Evolutionary conservation across 2,888 invertebrate genomes (phyloP).

Genomic region (Diaphora mendica): DNA sequence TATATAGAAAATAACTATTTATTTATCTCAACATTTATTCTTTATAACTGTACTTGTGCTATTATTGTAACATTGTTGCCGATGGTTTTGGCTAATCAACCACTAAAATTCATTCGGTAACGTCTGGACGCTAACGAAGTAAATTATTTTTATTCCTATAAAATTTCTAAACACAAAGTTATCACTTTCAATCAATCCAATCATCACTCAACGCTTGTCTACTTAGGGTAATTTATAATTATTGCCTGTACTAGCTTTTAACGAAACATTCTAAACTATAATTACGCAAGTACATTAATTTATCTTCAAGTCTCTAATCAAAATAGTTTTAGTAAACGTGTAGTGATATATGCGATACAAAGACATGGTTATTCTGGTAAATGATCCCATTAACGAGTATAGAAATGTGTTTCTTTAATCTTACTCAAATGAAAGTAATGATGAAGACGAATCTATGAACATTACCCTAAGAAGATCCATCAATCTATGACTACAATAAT

Average conservation of each 20-base stretch:
- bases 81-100: neutral
- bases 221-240: neutral
- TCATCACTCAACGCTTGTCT: neutral
- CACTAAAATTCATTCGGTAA: conserved; percentile 1
- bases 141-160: neutral
- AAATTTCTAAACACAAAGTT: neutral
- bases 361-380: no score
- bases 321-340: neutral
- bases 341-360: no score
- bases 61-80: neutral
- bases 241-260: neutral
- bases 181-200: neutral
- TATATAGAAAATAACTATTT: no score
- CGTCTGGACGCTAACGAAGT: conserved; percentile 1
- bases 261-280: neutral
- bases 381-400: no score
- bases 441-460: no score
- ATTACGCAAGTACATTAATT: neutral
- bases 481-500: no score
- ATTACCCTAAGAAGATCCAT: no score
- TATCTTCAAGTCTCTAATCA: neutral
- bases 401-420: no score
- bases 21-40: neutral
- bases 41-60: neutral
- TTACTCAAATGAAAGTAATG: no score